phyloP scores from a whole-genome alignment of 2,888 invertebrate species.

The Timandra comae region DNA sequence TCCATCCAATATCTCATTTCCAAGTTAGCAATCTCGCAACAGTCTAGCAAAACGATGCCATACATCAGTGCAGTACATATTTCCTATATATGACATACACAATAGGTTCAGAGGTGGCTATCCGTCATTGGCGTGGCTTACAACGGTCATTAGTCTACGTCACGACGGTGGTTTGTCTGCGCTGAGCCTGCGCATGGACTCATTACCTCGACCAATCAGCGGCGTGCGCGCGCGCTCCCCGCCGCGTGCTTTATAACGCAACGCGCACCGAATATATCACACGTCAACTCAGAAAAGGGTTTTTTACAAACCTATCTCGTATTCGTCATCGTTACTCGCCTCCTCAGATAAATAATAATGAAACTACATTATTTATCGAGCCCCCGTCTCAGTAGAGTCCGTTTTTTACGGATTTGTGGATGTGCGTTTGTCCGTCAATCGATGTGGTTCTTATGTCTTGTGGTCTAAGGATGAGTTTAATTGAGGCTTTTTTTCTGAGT shows the following conservation, averaged over 20 bases:
- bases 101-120: slow-evolving; percentile 67
- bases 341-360: slow-evolving; percentile 64
- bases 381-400: slow-evolving; percentile 47
- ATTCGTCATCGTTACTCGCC: slow-evolving; percentile 74
- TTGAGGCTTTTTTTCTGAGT: slow-evolving; percentile 27
- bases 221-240: slow-evolving; percentile 61
- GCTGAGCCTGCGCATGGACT: slow-evolving; percentile 51
- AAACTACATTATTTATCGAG: slow-evolving; percentile 59
- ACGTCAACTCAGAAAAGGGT: slow-evolving; percentile 60
- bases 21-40: slow-evolving; percentile 28
- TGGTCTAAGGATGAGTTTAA: slow-evolving; percentile 30
- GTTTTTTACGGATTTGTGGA: slow-evolving; percentile 66
- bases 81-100: slow-evolving; percentile 48
- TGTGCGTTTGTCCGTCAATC: slow-evolving; percentile 35
- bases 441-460: slow-evolving; percentile 33
- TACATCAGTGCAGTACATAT: slow-evolving; percentile 33
- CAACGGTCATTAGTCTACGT: slow-evolving; percentile 63
- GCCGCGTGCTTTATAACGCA: slow-evolving; percentile 67
- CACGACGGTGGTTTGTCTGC: slow-evolving; percentile 40
- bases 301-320: slow-evolving; percentile 68
- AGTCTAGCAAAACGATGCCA: slow-evolving; percentile 33
- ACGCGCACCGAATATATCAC: slow-evolving; percentile 65
- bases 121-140: slow-evolving; percentile 67
- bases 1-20: slow-evolving; percentile 16
- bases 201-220: slow-evolving; percentile 64